Base-by-base conservation (phyloP, 2,797 vertebrate species). In the Falco berigora region DNA sequence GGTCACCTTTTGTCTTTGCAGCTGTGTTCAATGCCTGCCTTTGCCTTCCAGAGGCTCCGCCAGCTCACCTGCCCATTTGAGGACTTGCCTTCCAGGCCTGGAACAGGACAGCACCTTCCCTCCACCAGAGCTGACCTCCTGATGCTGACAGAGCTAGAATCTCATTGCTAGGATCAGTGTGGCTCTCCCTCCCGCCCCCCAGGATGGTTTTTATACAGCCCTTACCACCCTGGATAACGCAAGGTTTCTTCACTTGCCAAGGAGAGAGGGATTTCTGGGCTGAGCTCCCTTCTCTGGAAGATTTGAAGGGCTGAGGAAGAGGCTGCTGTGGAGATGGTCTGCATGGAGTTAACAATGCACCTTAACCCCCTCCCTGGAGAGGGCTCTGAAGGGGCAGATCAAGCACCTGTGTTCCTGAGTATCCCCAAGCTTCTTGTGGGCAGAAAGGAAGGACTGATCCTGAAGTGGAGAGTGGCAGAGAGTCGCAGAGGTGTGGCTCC, bases 11-110 rank as follows among this genome's bases (percentile, higher is more conserved):
- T 40, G 42, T n/a, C 40, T 40, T 74, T 62, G 67, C 5, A 12
- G 23, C 34, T n/a, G 20, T 84, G 15, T 59, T 95, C 69, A 95
- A 22, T 76, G n/a, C 23, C 53, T 90, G 17, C 55, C 10, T 90
- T 97, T 92, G 84, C 73, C 81, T 96, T 96, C 46, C 97, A 98
- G 98, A 98, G 98, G 88, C 75, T 98, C 42, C 97, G 42, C 36
- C 98, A 98, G 72, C 97, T 98, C 28, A 88, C 94, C 76, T 98
- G 98, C 80, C 98, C 98, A 47, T 98, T 98, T 44, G 97, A 98
- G 82, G 98, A 98, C 56, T 95, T 98, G 73, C 88, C 97, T 75
- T 96, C 94, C 56, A 87, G 80, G 77, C 85, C 23, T 0, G 73
- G 32, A 47, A 75, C 8, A 3, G 91, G 64, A 38, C 77, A 92